Conservation (phyloP, 2,888 invertebrate genomes). For the Ornithoptera priamus region DNA sequence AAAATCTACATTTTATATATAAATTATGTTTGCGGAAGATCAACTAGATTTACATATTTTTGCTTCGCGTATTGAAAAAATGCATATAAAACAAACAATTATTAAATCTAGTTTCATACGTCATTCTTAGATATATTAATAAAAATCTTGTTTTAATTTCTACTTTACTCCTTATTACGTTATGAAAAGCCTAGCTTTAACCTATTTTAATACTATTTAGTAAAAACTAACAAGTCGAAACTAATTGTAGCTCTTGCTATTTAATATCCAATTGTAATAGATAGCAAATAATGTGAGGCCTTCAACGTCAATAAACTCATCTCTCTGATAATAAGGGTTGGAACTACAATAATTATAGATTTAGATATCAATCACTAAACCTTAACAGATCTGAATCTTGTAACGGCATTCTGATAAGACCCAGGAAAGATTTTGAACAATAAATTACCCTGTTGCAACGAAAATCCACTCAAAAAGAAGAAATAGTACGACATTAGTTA, state of each 20-base stretch:
- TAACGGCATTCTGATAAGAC: not conserved
- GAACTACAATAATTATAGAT: not conserved
- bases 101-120: not conserved
- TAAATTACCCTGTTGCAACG: not conserved
- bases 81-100: not conserved
- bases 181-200: no score
- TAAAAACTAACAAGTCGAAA: not conserved
- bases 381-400: not conserved
- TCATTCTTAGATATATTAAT: not conserved
- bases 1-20: not conserved
- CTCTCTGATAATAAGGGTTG: not conserved
- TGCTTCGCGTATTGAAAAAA: not conserved
- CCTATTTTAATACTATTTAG: no score
- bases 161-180: no score
- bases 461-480: no score
- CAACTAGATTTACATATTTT: not conserved
- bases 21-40: not conserved
- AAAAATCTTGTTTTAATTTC: no score
- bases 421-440: no score
- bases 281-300: not conserved
- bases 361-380: not conserved
- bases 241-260: not conserved
- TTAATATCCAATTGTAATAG: not conserved
- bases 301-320: not conserved
- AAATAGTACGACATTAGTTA: no score